Percentiles rank a stretch among this genome's conserved stretches.
phyloP scores from a whole-genome alignment of 2,888 invertebrate species.

The Lithosia quadra region DNA sequence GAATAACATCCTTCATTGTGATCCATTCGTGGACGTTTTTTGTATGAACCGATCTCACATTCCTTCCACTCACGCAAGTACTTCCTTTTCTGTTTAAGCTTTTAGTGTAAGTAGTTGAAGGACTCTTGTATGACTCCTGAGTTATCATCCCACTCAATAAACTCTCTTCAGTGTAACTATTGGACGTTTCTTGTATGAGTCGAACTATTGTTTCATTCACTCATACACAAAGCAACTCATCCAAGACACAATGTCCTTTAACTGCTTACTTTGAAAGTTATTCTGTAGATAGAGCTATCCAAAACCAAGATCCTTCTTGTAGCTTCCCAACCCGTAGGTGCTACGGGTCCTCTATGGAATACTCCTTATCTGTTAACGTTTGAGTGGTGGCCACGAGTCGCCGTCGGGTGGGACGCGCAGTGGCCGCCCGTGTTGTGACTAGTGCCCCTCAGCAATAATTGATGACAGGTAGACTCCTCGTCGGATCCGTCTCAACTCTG shows the following conservation, averaged over 20 bases:
- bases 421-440: slow-evolving; percentile 48
- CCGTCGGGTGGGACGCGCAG: slow-evolving; percentile 30
- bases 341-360: slow-evolving; percentile 38
- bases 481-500: slow-evolving; percentile 71
- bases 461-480: slow-evolving; percentile 59
- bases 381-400: slow-evolving; percentile 53
- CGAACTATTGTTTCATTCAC: background rate
- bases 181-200: background rate
- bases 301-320: background rate
- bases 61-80: background rate
- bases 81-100: background rate
- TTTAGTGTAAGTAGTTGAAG: slow-evolving; percentile 26
- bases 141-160: background rate
- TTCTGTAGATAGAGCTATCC: slow-evolving; percentile 1
- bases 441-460: slow-evolving; percentile 82
- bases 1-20: background rate
- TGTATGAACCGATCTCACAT: background rate
- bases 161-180: background rate
- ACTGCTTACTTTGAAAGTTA: background rate
- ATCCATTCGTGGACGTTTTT: background rate
- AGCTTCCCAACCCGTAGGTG: background rate
- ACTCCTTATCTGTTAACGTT: slow-evolving; percentile 57
- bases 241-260: background rate
- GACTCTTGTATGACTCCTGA: background rate
- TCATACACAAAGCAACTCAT: background rate